These are phyloP conservation scores for Microplitis deprimator DNA, from an alignment of 2,888 invertebrate genomes.

Conservation along the genomic window DNA sequence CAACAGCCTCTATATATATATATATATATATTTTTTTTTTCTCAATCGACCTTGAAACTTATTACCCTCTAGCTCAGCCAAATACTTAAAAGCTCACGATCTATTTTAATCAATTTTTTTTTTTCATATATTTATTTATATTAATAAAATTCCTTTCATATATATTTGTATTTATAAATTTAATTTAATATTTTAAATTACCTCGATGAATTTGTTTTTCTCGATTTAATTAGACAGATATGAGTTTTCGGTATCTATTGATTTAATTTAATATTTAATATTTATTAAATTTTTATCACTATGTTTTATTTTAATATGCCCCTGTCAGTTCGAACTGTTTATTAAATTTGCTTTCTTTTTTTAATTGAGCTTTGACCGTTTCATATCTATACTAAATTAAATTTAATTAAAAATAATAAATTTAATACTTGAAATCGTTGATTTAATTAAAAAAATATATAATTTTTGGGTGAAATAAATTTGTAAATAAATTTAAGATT, in stretches of 20 bases:
- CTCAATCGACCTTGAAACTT: conserved; percentile 54
- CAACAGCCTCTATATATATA: no score
- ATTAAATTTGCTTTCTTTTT: no score
- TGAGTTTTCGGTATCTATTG: neutral
- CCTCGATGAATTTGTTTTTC: neutral
- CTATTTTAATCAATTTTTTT: neutral
- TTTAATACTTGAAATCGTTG: no score
- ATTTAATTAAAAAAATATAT: no score
- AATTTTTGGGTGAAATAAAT: neutral
- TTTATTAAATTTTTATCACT: neutral
- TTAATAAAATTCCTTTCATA: no score
- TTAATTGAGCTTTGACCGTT: no score
- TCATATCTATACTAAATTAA: no score
- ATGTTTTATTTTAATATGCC: no score
- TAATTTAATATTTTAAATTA: neutral
- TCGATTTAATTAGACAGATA: neutral
- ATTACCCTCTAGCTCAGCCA: conserved; percentile 50
- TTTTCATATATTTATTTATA: neutral
- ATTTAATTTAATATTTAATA: neutral
- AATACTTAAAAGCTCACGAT: neutral
- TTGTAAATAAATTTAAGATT: neutral
- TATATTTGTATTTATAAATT: neutral
- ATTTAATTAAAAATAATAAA: no score
- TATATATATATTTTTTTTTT: conserved; percentile 28
- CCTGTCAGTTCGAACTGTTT: no score